Evolutionary conservation across 2,888 invertebrate genomes (phyloP).

Genomic region (Harpalus rubripes): DNA sequence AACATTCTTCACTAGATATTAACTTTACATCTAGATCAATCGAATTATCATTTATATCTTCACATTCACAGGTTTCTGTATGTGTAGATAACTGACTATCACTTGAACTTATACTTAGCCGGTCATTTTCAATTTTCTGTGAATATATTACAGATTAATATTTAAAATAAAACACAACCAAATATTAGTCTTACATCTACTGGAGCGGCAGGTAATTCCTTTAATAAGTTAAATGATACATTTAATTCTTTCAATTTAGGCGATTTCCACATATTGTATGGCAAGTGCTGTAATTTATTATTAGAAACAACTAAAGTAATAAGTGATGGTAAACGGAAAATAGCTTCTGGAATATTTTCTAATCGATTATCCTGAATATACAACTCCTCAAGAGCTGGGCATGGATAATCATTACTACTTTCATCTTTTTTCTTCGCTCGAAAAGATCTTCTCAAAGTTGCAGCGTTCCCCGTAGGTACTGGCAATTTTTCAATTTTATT

Average conservation of each 20-base stretch:
- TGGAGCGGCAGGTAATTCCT: constrained; percentile 85
- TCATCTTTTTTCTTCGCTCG: constrained; percentile 72
- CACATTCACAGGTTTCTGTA: constrained; percentile 73
- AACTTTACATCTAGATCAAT: constrained; percentile 73
- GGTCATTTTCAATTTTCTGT: constrained; percentile 74
- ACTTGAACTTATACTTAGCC: constrained; percentile 76
- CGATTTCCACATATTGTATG: constrained; percentile 91
- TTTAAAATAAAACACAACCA: background rate
- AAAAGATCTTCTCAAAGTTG: constrained; percentile 72
- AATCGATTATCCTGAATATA: constrained; percentile 95
- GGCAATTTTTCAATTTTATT: constrained; percentile 91
- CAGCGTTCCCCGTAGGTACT: constrained; percentile 74
- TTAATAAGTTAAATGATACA: constrained; percentile 91
- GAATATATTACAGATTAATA: constrained; percentile 19
- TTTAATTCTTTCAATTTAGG: constrained; percentile 93
- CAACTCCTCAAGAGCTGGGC: constrained; percentile 92
- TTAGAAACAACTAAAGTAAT: constrained; percentile 94
- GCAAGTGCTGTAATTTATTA: constrained; percentile 92
- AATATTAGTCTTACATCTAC: constrained; percentile 74
- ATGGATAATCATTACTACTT: constrained; percentile 80
- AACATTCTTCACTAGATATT: constrained; percentile 72
- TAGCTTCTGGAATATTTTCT: constrained; percentile 87
- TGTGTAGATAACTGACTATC: constrained; percentile 77
- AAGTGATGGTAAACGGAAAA: constrained; percentile 90
- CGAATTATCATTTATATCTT: constrained; percentile 72